Conservation (phyloP, 1,140 invertebrate genomes). For the Drosophila nasuta region DNA sequence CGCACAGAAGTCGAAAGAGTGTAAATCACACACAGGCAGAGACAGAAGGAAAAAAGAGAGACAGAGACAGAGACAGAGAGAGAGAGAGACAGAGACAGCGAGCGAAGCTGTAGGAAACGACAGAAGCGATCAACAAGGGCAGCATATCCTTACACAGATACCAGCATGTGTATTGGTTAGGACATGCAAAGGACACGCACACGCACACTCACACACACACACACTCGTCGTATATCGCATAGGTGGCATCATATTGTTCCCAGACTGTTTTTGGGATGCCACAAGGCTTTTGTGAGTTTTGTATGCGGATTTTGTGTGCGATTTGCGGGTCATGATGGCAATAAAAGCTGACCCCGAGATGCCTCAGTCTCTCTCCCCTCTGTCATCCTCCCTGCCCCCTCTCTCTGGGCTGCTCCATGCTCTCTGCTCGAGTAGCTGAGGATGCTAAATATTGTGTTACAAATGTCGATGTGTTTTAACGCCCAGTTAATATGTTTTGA, state of each 20-base stretch:
- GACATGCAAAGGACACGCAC: conserved; percentile 14
- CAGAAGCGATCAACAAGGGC: conserved; percentile 31
- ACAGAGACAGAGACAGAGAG: too few species aligned
- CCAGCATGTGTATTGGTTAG: conserved; percentile 4
- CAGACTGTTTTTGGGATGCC: conserved; percentile 36
- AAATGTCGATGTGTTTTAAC: background rate
- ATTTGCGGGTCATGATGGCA: conserved; percentile 59
- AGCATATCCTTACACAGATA: conserved; percentile 31
- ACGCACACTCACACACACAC: conserved; percentile 22
- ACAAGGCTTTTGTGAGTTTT: conserved; percentile 48
- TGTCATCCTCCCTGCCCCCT: background rate
- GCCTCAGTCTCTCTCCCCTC: background rate
- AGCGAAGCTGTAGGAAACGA: background rate
- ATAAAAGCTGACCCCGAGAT: conserved; percentile 41
- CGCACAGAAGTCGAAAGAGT: conserved; percentile 32
- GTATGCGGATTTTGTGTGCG: conserved; percentile 53
- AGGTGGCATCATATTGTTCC: conserved; percentile 21
- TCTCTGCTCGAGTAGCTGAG: conserved; percentile 26
- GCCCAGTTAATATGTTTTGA: background rate
- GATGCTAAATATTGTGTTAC: conserved; percentile 22
- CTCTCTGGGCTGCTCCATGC: background rate
- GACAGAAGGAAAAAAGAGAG: background rate
- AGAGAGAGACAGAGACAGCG: too few species aligned
- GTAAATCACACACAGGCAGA: background rate
- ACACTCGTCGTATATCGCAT: background rate